A percentile compares a stretch with the other conserved stretches of the same genome.
phyloP scores from a whole-genome alignment of 2,797 vertebrate genomes.

The Hylomyscus alleni region DNA sequence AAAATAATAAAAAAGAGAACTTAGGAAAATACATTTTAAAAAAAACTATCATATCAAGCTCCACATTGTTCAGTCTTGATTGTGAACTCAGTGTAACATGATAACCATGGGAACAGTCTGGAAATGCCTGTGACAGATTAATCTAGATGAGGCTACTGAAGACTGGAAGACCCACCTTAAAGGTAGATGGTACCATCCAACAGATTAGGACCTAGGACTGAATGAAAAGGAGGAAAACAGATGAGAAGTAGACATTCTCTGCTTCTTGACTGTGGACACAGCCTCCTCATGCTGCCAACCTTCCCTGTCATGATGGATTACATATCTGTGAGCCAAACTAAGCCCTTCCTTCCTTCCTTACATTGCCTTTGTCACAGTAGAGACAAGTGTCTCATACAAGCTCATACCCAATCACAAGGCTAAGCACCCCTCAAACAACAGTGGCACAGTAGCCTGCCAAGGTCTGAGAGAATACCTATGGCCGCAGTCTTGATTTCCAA shows the following conservation, averaged over 20 bases:
- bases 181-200: background rate
- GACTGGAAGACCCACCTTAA: background rate
- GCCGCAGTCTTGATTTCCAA: background rate
- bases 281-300: background rate
- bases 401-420: background rate
- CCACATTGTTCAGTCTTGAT: background rate
- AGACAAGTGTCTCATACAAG: background rate
- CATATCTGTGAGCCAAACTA: background rate
- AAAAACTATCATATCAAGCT: background rate
- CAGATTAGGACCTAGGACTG: background rate
- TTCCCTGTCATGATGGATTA: background rate
- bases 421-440: background rate
- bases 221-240: too few species aligned
- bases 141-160: background rate
- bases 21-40: background rate
- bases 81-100: background rate
- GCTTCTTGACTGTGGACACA: background rate
- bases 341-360: background rate
- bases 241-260: background rate
- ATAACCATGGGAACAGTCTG: background rate
- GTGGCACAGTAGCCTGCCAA: background rate
- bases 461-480: background rate
- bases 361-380: background rate
- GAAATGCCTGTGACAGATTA: background rate
- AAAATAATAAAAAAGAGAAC: background rate